Conservation (phyloP, 2,888 invertebrate genomes). For the Clistopyga incitator region DNA sequence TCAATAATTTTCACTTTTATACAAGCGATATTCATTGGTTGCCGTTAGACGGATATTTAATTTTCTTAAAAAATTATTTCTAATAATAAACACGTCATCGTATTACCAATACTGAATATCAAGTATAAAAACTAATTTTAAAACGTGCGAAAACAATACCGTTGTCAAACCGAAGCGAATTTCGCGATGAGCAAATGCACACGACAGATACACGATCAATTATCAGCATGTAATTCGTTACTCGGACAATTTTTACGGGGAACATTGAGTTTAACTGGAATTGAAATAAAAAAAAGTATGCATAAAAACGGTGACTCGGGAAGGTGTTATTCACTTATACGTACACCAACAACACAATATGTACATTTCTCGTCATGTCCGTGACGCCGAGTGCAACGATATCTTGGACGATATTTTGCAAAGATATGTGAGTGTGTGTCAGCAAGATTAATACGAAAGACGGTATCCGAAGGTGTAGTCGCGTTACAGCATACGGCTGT, state of each 20-base stretch:
- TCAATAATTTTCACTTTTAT: background rate
- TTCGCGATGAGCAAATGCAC: slow-evolving; percentile 40
- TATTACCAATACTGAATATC: too few species aligned
- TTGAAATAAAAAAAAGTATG: slow-evolving; percentile 51
- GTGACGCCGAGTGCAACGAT: background rate
- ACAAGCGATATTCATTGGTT: background rate
- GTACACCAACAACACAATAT: slow-evolving; percentile 11
- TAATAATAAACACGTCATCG: background rate
- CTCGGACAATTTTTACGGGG: slow-evolving; percentile 33
- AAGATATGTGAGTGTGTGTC: slow-evolving; percentile 34
- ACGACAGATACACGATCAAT: slow-evolving; percentile 17
- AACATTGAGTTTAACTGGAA: slow-evolving; percentile 45
- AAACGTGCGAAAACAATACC: slow-evolving; percentile 17
- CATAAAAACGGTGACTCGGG: slow-evolving; percentile 23
- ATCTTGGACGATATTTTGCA: too few species aligned
- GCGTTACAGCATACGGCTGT: slow-evolving; percentile 36
- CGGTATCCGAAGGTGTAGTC: slow-evolving; percentile 44
- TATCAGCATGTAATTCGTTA: slow-evolving; percentile 35
- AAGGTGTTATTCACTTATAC: slow-evolving; percentile 16
- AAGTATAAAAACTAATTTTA: background rate
- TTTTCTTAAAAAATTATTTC: too few species aligned
- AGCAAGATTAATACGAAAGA: slow-evolving; percentile 15
- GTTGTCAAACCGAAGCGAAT: slow-evolving; percentile 34
- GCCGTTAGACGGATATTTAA: background rate
- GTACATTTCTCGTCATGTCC: slow-evolving; percentile 6